Evolutionary conservation across 2,113 vertebrate genomes (phyloP), one percentile per base, ranked within the genome.

Genomic region (Pyrgilauda ruficollis): DNA sequence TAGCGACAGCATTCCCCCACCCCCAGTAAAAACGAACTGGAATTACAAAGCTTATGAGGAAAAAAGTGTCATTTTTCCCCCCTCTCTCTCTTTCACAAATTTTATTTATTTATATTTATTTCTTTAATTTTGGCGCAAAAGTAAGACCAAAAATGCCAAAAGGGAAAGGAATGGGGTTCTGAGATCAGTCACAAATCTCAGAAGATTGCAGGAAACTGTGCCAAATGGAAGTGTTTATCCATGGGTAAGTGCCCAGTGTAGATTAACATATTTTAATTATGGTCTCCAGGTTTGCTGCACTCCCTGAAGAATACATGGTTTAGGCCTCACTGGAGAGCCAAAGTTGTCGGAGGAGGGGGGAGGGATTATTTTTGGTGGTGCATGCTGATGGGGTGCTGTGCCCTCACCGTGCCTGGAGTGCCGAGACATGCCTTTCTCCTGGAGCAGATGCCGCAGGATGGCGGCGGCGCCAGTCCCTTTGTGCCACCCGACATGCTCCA

Each of bases 261-360:
- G 93, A 97, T 97, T 96, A 97, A 96, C 95, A 95, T 97, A 96
- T 94, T 97, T 96, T 97, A 97, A 97, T 97, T 96, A 95, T 92
- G 85, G 85, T 94, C 83, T 92, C 87, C 0, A 64, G 93, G 88
- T 95, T 95, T 96, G 76, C 92, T 93, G 72, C 0, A 0, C 44
- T 96, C 94, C 85, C 95, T 5, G 3, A 93, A 93, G 96, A 90
- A 68, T 95, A 92, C 70, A 78, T 2, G 47, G 44, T 93, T 95
- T 86, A 81, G 92, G 79, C 87, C 88, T 95, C 88, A 64, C 53
- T 67, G 83, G 94, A 85, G 43, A 96, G 92, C 85, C 88, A 84
- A 52, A 67, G 33, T 44, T 74, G 27, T 82, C 1, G 0, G 37
- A 37, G 9, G 11, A 7, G 11, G 26, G 11, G 41, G n/a, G 39